Evolutionary conservation across 2,113 vertebrate genomes (phyloP).

Genomic region (Pleuronectes platessa): DNA sequence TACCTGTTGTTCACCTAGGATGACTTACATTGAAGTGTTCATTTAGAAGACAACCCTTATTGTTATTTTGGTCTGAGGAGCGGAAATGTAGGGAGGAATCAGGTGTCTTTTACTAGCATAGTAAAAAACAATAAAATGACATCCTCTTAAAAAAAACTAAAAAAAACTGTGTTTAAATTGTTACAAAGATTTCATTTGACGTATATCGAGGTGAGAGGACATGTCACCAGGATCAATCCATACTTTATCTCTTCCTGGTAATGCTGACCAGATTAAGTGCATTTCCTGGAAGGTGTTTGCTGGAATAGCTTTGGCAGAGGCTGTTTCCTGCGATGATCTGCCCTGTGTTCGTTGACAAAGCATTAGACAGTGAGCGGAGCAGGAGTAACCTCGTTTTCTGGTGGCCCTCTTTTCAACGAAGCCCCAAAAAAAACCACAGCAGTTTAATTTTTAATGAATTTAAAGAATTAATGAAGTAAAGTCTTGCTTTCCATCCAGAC

Average conservation of each 20-base stretch:
- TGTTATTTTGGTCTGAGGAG: slow-evolving; percentile 14
- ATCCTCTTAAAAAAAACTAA: too few species aligned
- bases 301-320: slow-evolving; percentile 53
- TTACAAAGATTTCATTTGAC: neutral
- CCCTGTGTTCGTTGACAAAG: slow-evolving; percentile 30
- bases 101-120: neutral
- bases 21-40: slow-evolving; percentile 41
- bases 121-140: neutral
- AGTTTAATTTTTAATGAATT: slow-evolving; percentile 55
- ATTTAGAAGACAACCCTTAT: slow-evolving; percentile 34
- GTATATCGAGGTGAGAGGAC: neutral
- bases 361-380: slow-evolving; percentile 54
- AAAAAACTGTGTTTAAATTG: neutral
- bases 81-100: neutral
- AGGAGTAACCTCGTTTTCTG: slow-evolving; percentile 35
- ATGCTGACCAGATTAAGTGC: slow-evolving; percentile 62
- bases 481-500: slow-evolving; percentile 43
- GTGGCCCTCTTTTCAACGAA: slow-evolving; percentile 16
- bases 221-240: slow-evolving; percentile 23
- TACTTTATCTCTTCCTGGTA: slow-evolving; percentile 43
- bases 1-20: slow-evolving; percentile 61
- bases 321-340: slow-evolving; percentile 61
- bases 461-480: slow-evolving; percentile 63
- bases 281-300: slow-evolving; percentile 69
- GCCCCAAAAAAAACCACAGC: slow-evolving; percentile 28